A percentile compares a stretch with the other conserved stretches of the same genome.
Evolutionary conservation across 2,888 invertebrate species (phyloP).

Genomic region (Pegoplata infirma): DNA sequence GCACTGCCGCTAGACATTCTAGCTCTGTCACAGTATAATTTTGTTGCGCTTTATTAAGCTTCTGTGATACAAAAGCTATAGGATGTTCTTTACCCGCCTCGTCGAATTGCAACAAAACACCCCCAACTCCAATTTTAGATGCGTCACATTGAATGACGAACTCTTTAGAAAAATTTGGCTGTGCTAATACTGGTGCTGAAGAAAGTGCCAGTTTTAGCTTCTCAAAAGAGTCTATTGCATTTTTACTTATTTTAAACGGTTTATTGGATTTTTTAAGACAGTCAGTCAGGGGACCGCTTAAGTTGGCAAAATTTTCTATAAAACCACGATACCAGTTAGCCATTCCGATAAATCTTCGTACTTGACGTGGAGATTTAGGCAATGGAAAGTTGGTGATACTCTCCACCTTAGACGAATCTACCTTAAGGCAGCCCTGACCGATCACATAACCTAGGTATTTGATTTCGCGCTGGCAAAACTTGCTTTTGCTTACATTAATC

Average conservation of each 20-base stretch:
- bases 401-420: constrained; percentile 21
- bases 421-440: constrained; percentile 1
- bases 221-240: neutral
- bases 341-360: neutral
- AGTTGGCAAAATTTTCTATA: neutral
- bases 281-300: neutral
- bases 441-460: constrained; percentile 16
- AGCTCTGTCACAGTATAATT: no score
- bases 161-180: no score
- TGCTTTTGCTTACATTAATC: neutral
- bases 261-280: neutral
- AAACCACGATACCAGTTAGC: constrained; percentile 7
- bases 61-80: no score
- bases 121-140: no score
- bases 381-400: neutral
- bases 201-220: no score
- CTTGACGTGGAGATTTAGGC: neutral
- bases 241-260: neutral
- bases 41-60: no score
- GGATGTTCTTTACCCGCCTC: no score
- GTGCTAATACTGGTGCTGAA: no score
- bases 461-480: constrained; percentile 5
- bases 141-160: no score
- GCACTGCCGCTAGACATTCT: no score
- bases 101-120: no score